Base-by-base conservation (phyloP, 1,140 invertebrate genomes). In the Drosophila bipectinata region DNA sequence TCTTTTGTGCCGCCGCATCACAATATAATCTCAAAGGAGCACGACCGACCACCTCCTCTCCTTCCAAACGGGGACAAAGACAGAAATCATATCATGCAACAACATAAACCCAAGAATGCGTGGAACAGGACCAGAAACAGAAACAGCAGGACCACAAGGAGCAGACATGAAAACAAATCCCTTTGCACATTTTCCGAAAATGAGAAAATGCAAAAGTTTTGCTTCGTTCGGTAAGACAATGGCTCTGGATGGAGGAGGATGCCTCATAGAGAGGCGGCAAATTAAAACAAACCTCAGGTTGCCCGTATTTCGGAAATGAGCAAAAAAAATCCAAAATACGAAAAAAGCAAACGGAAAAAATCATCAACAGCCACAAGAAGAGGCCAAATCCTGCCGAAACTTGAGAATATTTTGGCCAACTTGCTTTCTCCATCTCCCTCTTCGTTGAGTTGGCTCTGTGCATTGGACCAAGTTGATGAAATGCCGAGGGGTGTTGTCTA, bases 201-300 rank as follows among this genome's bases (percentile, higher is more conserved):
- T 88, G 83, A 88, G 83, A 88, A 88, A 88, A 88, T 88, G 83
- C 84, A 74, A 88, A 88, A 88, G 83, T 88, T 87, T 88, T 83
- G 49, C 83, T 66, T 72, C 66, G 47, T 45, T 79, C 54, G 51
- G 83, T 63, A 85, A 83, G 76, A 83, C 83, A 87, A 87, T 85
- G 79, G 64, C 14, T 52, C 37, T 71, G 55, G 49, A 21, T 37
- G 12, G n/a, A 34, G 58, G 39, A 41, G 58, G 39, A 41, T 37
- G 62, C 61, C 14, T 63, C 84, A 88, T 88, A 88, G 83, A 88
- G 75, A 88, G 79, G 76, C 83, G 72, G 79, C 83, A 88, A 88
- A 88, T 88, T 88, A 88, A 88, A 88, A 88, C 84, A 88, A 88
- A 88, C 83, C 83, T 88, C 83, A 88, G 83, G 83, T 88, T 83